These are phyloP conservation scores for Epizoanthus stellaris DNA, from an alignment of 92 coral and sea anemone genomes.

Conservation along the genomic window DNA sequence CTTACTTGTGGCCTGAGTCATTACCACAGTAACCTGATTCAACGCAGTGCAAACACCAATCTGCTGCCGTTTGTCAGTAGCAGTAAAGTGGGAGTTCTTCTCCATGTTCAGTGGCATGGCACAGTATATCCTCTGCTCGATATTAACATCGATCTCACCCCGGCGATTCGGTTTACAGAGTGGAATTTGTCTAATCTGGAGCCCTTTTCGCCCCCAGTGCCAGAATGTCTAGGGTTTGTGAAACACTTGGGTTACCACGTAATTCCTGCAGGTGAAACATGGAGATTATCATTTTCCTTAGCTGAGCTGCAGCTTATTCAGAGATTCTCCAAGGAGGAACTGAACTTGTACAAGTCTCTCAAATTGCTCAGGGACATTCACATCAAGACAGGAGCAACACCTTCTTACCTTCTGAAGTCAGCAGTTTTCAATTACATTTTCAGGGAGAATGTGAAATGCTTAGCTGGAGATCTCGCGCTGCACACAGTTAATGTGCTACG, in stretches of 20 bases:
- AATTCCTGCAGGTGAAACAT: slow-evolving; percentile 19
- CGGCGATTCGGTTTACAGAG: slow-evolving; percentile 29
- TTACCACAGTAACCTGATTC: neutral
- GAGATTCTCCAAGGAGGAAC: slow-evolving; percentile 6
- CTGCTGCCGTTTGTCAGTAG: neutral
- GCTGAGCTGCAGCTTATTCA: slow-evolving; percentile 33
- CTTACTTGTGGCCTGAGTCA: slow-evolving; percentile 16
- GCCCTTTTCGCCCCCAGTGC: neutral
- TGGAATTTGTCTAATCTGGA: neutral
- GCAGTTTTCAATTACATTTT: slow-evolving; percentile 12
- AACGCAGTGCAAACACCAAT: neutral
- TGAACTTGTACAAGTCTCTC: slow-evolving; percentile 49
- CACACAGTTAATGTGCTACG: too few relatives aligned
- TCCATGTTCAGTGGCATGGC: slow-evolving; percentile 40
- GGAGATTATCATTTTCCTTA: slow-evolving; percentile 42
- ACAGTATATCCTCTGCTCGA: slow-evolving; percentile 17
- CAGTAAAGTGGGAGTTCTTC: slow-evolving; percentile 47
- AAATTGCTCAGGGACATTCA: slow-evolving; percentile 48
- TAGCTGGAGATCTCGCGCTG: too few relatives aligned
- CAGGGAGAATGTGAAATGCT: neutral
- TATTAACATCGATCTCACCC: slow-evolving; percentile 50
- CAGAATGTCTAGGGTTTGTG: neutral
- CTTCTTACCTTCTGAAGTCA: slow-evolving; percentile 20
- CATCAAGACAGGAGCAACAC: slow-evolving; percentile 24
- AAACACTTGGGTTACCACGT: slow-evolving; percentile 16